Percentiles rank a stretch among this genome's conserved stretches.
These are phyloP conservation scores for Abramis brama DNA, from an alignment of 2,113 vertebrate species.

Conservation along the genomic window DNA sequence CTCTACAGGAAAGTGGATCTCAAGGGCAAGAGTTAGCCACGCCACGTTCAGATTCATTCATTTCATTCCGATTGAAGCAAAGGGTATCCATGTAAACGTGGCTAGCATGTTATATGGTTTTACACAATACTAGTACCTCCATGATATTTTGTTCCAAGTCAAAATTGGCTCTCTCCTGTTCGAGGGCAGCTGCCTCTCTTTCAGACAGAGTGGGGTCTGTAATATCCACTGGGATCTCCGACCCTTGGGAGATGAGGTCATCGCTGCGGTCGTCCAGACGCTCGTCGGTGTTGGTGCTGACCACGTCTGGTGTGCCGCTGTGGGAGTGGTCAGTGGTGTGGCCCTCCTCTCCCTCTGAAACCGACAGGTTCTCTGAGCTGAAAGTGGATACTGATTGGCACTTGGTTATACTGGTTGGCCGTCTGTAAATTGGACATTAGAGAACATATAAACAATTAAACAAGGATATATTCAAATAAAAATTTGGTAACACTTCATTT, in stretches of 20 bases:
- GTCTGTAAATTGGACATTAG: slow-evolving; percentile 68
- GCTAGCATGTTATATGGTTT: not conserved
- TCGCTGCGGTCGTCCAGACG: slow-evolving; percentile 88
- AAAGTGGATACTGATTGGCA: slow-evolving; percentile 90
- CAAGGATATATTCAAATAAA: not conserved
- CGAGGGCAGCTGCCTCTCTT: slow-evolving; percentile 78
- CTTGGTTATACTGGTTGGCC: slow-evolving; percentile 81
- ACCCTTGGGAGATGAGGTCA: slow-evolving; percentile 87
- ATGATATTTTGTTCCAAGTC: slow-evolving; percentile 77
- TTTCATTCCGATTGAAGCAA: no score
- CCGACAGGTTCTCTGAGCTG: slow-evolving; percentile 89
- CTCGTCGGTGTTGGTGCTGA: slow-evolving; percentile 90
- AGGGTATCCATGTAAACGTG: no score
- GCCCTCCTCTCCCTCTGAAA: slow-evolving; percentile 89
- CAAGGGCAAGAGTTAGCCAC: no score
- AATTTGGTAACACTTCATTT: no score
- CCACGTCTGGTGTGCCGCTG: slow-evolving; percentile 89
- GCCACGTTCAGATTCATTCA: no score
- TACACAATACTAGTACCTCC: slow-evolving; percentile 69
- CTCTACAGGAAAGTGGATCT: no score
- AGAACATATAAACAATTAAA: slow-evolving; percentile 22
- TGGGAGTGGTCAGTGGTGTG: slow-evolving; percentile 91
- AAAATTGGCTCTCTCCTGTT: slow-evolving; percentile 80
- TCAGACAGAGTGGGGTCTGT: slow-evolving; percentile 80
- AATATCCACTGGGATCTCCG: slow-evolving; percentile 85